Evolutionary conservation across 2,113 vertebrate species (phyloP), one percentile per base, ranked within the genome.

Genomic region (Ptyas mucosa): DNA sequence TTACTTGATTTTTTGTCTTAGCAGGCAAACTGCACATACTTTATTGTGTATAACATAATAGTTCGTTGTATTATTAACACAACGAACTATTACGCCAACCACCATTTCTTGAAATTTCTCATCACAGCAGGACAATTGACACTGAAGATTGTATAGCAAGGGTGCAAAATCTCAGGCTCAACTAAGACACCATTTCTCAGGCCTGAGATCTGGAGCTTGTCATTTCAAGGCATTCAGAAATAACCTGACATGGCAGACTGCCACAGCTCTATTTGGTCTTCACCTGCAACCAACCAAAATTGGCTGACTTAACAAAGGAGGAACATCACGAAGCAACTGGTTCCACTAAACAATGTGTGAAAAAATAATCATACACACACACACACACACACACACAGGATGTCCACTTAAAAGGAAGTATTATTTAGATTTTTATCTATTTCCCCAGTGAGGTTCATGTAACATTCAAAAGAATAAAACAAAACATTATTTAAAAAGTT

Each of bases 41-140:
- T n/a, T n/a, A n/a, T n/a, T n/a, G n/a, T n/a, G n/a, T n/a, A n/a
- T n/a, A n/a, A n/a, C n/a, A n/a, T n/a, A n/a, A n/a, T n/a, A n/a
- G n/a, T n/a, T n/a, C n/a, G n/a, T n/a, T n/a, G n/a, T n/a, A 85
- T 92, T 92, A 92, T 54, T 89, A 89, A 24, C 49, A 92, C 81
- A 43, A 89, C n/a, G 75, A 92, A 81, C 61, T 55, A 21, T 92
- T 92, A 57, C 53, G 85, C 26, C 34, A 58, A 81, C 64, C 39
- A 89, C 69, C n/a, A 85, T 85, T 89, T 92, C 88, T 54, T 89
- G 88, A 89, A 89, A 43, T 20, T 69, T 88, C 51, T 88, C 52
- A 92, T 15, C 51, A 88, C 24, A 46, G 46, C 58, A 54, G 58
- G 52, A 46, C 34, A 58, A 92, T 51, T 39, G 53, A 88, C 53